These are phyloP conservation scores for Pomacea maculata DNA, from an alignment of 1,140 invertebrate genomes.

Conservation along the genomic window DNA sequence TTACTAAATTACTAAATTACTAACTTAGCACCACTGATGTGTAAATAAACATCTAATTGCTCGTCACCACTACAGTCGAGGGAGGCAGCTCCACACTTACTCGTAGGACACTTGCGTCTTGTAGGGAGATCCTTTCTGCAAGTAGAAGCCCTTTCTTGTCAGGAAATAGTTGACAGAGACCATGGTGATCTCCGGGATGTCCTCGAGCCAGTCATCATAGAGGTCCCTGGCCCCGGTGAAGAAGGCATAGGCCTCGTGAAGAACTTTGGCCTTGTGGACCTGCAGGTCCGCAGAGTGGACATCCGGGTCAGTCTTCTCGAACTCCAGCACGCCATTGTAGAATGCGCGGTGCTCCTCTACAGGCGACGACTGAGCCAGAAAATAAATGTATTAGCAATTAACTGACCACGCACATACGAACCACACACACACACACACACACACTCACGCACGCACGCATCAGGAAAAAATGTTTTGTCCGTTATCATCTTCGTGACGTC, in stretches of 20 bases:
- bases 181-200: slow-evolving; percentile 33
- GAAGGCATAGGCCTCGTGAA: slow-evolving; percentile 30
- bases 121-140: slow-evolving; percentile 43
- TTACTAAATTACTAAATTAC: not conserved
- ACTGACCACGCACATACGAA: no score
- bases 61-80: not conserved
- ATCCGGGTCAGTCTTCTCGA: slow-evolving; percentile 17
- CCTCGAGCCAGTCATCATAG: slow-evolving; percentile 16
- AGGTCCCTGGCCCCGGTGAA: slow-evolving; percentile 35
- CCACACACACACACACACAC: not conserved
- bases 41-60: not conserved
- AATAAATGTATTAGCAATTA: not conserved
- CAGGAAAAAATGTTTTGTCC: not conserved
- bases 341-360: slow-evolving; percentile 8
- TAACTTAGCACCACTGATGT: not conserved
- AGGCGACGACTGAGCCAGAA: not conserved
- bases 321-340: slow-evolving; percentile 31
- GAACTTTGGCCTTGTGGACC: slow-evolving; percentile 30
- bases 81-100: slow-evolving; percentile 19
- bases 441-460: not conserved
- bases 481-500: no score
- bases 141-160: slow-evolving; percentile 30
- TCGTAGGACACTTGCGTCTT: slow-evolving; percentile 31
- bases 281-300: slow-evolving; percentile 18
- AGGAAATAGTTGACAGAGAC: slow-evolving; percentile 30